These are phyloP conservation scores for Echeneis naucrates DNA, from an alignment of 2,797 vertebrate species.

Conservation along the genomic window DNA sequence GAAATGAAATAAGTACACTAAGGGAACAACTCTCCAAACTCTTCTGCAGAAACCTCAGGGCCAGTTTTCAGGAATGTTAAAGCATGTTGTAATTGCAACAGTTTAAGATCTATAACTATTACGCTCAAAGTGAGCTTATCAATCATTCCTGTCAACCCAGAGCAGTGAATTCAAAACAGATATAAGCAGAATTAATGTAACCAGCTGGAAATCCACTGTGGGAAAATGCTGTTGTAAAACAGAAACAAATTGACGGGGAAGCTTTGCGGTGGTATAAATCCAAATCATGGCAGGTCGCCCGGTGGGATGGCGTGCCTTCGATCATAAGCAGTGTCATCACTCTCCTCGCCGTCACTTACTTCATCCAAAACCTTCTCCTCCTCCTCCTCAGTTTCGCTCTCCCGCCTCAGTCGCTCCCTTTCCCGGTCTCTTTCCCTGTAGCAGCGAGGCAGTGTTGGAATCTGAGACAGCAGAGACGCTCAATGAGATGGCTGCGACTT, in stretches of 20 bases:
- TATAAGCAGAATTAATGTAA: slow-evolving; percentile 6
- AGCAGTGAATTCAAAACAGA: slow-evolving; percentile 23
- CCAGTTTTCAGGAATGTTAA: slow-evolving; percentile 30
- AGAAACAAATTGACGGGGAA: neutral
- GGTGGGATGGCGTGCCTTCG: slow-evolving; percentile 76
- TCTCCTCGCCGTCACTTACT: slow-evolving; percentile 83
- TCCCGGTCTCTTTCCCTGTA: slow-evolving; percentile 74
- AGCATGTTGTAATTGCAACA: slow-evolving; percentile 36
- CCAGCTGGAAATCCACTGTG: slow-evolving; percentile 38
- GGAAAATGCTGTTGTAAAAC: slow-evolving; percentile 16
- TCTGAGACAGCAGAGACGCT: slow-evolving; percentile 52
- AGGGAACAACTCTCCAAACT: slow-evolving; percentile 21
- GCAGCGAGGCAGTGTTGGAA: slow-evolving; percentile 70
- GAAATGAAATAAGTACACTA: slow-evolving; percentile 7
- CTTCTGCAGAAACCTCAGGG: slow-evolving; percentile 8
- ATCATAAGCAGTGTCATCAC: slow-evolving; percentile 84
- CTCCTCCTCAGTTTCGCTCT: slow-evolving; percentile 83
- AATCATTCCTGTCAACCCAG: slow-evolving; percentile 17
- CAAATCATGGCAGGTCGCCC: slow-evolving; percentile 79
- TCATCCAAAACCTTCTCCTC: slow-evolving; percentile 78
- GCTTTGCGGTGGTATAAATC: neutral
- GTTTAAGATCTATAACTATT: slow-evolving; percentile 23
- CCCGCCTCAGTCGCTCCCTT: slow-evolving; percentile 70
- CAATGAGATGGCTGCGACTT: too few relatives aligned
- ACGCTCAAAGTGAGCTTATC: slow-evolving; percentile 27